Conservation (phyloP, 1,140 invertebrate species). For the Drosophila arizonae region DNA sequence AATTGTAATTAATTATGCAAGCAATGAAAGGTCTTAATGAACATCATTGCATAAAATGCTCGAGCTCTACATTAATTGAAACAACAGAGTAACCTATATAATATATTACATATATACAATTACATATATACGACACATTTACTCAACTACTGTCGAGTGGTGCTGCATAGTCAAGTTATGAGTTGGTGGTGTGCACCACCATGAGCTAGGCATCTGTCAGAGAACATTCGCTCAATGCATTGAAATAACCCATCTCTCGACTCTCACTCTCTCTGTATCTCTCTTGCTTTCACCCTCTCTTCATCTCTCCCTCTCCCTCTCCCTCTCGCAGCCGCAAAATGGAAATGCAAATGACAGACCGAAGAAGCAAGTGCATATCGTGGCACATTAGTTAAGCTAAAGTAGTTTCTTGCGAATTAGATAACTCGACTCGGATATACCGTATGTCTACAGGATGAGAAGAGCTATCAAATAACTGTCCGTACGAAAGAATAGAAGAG, state of each 20-base stretch:
- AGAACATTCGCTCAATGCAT: neutral
- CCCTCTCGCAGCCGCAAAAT: slow-evolving; percentile 3
- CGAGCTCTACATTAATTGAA: slow-evolving; percentile 1
- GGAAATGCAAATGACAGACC: slow-evolving; percentile 24
- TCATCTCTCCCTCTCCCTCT: neutral
- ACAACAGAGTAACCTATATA: slow-evolving; percentile 7
- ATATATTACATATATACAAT: no score
- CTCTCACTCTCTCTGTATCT: neutral
- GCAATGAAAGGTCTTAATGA: neutral
- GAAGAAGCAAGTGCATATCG: slow-evolving; percentile 4
- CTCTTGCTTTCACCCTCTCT: no score
- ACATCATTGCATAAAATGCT: neutral
- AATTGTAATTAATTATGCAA: neutral
- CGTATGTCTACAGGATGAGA: neutral
- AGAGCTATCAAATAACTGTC: no score
- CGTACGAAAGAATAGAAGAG: neutral
- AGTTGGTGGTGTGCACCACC: neutral
- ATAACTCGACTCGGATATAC: slow-evolving; percentile 9
- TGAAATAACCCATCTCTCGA: neutral
- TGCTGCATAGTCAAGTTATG: slow-evolving; percentile 4
- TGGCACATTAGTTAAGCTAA: slow-evolving; percentile 16
- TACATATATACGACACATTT: neutral
- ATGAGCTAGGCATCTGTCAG: neutral
- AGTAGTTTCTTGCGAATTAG: neutral
- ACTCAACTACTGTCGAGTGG: slow-evolving; percentile 18